A percentile compares a stretch with the other conserved stretches of the same genome.
Conservation (phyloP, 2,113 vertebrate genomes). For the Scophthalmus maximus region DNA sequence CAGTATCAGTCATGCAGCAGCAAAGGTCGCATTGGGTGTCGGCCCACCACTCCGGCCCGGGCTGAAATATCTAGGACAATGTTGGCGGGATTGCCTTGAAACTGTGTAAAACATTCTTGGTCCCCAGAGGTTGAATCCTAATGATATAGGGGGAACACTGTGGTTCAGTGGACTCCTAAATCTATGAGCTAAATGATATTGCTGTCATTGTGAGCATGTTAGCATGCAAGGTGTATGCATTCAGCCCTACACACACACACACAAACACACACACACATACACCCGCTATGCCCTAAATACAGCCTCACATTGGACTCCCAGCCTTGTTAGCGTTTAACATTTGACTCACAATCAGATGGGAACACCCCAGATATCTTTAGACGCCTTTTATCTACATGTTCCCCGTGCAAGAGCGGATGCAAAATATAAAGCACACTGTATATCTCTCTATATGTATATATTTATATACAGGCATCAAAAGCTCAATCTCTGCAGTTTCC, state of each 20-base stretch:
- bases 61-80: no score
- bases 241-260: no score
- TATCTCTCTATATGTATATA: slow-evolving; percentile 14
- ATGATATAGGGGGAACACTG: background rate
- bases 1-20: background rate
- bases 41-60: no score
- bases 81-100: no score
- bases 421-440: slow-evolving; percentile 9
- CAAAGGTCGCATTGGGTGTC: background rate
- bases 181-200: no score
- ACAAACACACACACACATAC: no score
- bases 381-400: slow-evolving; percentile 44
- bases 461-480: slow-evolving; percentile 51
- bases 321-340: background rate
- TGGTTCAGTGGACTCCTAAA: background rate
- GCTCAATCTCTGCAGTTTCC: slow-evolving; percentile 69
- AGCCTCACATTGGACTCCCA: background rate
- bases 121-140: slow-evolving; percentile 1
- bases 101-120: background rate
- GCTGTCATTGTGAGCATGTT: no score
- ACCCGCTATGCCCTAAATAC: no score
- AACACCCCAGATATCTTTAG: slow-evolving; percentile 45
- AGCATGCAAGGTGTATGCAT: background rate
- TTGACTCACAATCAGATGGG: slow-evolving; percentile 15
- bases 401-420: slow-evolving; percentile 11